Conservation (phyloP, 2,888 invertebrate genomes). For the Spodoptera picta region DNA sequence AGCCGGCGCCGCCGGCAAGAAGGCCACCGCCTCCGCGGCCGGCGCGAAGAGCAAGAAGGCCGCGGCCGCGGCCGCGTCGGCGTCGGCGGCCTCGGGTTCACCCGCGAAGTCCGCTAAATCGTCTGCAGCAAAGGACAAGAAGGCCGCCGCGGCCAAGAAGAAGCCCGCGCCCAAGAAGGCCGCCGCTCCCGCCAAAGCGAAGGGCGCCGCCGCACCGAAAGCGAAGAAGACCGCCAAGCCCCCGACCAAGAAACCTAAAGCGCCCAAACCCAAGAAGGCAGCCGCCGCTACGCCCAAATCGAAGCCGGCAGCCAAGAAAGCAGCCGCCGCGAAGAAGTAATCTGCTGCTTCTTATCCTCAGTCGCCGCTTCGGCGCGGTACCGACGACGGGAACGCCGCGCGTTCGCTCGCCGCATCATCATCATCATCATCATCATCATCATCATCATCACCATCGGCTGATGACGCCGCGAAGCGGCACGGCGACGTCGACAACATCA, state of each 20-base stretch:
- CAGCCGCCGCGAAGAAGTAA: slow-evolving; percentile 52
- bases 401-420: too few species aligned
- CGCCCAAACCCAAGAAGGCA: slow-evolving; percentile 74
- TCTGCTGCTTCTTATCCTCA: background rate
- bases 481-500: background rate
- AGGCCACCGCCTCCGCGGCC: slow-evolving; percentile 53
- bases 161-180: slow-evolving; percentile 61
- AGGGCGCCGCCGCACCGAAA: slow-evolving; percentile 62
- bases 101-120: slow-evolving; percentile 45
- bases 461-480: too few species aligned
- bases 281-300: slow-evolving; percentile 53
- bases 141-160: slow-evolving; percentile 62
- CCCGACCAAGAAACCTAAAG: slow-evolving; percentile 73
- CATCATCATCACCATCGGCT: too few species aligned
- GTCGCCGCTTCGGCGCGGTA: slow-evolving; percentile 10
- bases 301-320: slow-evolving; percentile 55
- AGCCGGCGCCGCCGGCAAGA: slow-evolving; percentile 5
- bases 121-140: slow-evolving; percentile 57
- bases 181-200: slow-evolving; percentile 52
- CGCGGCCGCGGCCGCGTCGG: slow-evolving; percentile 49
- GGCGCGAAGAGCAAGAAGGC: slow-evolving; percentile 29
- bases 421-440: too few species aligned
- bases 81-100: slow-evolving; percentile 35
- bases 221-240: slow-evolving; percentile 64
- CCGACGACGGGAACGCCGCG: slow-evolving; percentile 14